phyloP scores from a whole-genome alignment of 2,797 vertebrate species.

The Champsocephalus esox region DNA sequence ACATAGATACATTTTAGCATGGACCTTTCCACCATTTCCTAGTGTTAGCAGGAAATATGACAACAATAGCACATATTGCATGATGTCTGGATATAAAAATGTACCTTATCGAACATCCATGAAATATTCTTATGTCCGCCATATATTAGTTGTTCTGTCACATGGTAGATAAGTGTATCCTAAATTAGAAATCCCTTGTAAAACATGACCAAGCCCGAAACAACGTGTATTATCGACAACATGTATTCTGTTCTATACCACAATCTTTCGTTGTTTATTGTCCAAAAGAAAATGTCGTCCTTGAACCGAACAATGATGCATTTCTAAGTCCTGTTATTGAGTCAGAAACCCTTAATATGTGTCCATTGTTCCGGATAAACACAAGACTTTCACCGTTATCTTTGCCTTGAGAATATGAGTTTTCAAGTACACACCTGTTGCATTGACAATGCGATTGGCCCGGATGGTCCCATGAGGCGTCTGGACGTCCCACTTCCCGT shows the following conservation, averaged over 20 bases:
- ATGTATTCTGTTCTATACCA: not conserved
- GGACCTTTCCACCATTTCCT: not conserved
- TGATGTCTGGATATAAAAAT: too few relatives aligned
- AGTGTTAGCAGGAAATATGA: not conserved
- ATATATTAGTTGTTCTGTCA: not conserved
- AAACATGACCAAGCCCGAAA: not conserved
- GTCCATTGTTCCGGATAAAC: not conserved
- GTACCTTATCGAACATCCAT: not conserved
- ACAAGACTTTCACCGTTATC: not conserved
- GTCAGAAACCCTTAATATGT: not conserved
- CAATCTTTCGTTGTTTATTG: not conserved
- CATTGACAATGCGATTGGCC: slow-evolving; percentile 93
- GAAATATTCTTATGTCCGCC: not conserved
- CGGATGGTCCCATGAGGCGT: slow-evolving; percentile 90
- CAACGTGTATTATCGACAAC: not conserved
- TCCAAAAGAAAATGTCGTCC: not conserved
- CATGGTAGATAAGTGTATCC: not conserved
- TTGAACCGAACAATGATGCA: not conserved
- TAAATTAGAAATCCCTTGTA: not conserved
- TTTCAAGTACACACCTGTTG: slow-evolving; percentile 86
- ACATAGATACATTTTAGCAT: not conserved
- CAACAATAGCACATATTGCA: not conserved
- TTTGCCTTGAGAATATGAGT: not conserved
- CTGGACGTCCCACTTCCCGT: slow-evolving; percentile 94
- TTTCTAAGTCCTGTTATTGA: not conserved